A percentile compares a stretch with the other conserved stretches of the same genome.
phyloP scores from a whole-genome alignment of 92 coral and sea anemone genomes.

The Hydrozoanthus gracilis region DNA sequence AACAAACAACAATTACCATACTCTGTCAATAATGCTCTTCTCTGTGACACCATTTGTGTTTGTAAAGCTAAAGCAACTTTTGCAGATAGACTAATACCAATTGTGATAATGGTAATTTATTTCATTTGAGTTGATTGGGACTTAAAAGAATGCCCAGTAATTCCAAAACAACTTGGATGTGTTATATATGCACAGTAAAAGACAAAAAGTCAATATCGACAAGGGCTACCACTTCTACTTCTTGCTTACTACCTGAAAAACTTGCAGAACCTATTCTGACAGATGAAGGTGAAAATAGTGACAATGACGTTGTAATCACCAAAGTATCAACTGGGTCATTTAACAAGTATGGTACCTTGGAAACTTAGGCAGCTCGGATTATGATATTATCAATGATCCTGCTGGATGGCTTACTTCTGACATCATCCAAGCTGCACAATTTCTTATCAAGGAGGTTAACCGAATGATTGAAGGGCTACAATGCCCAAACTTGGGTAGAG shows the following conservation, averaged over 20 bases:
- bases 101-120: conserved; percentile 56
- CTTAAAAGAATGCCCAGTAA: conserved; percentile 59
- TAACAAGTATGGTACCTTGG: conserved; percentile 11
- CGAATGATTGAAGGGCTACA: conserved; percentile 16
- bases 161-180: conserved; percentile 64
- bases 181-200: conserved; percentile 49
- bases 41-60: conserved; percentile 20
- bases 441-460: conserved; percentile 18
- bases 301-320: conserved; percentile 1
- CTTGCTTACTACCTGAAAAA: background rate
- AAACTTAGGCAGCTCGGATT: conserved; percentile 11
- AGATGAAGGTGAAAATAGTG: conserved; percentile 50
- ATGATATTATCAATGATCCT: conserved; percentile 11
- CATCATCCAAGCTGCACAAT: conserved; percentile 29
- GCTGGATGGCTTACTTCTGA: conserved; percentile 41
- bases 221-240: conserved; percentile 17
- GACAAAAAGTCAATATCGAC: conserved; percentile 5
- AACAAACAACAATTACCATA: conserved; percentile 18
- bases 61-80: conserved; percentile 36
- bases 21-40: conserved; percentile 3
- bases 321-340: conserved; percentile 7
- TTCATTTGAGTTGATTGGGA: conserved; percentile 57
- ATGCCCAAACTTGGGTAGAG: conserved; percentile 32
- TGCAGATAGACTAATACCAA: conserved; percentile 47
- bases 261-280: conserved; percentile 18